Base-by-base conservation (phyloP, 2,888 invertebrate genomes). In the Xanthia togata region DNA sequence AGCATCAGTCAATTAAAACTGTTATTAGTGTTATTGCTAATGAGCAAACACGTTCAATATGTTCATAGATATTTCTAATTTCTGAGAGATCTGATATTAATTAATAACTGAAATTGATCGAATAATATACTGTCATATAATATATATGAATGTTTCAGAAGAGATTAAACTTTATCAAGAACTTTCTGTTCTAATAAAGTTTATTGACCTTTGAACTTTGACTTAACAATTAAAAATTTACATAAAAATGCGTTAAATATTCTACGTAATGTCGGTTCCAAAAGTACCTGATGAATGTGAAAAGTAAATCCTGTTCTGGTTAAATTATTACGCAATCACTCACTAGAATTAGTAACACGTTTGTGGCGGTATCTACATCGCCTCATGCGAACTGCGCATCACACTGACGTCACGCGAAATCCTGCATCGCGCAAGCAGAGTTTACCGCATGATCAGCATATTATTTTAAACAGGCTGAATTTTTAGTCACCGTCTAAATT, bases 31-130 rank as follows among this genome's bases (percentile, higher is more conserved):
- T 35, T 67, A 75, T 70, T 59, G 41, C 57, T 62, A 59, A 70
- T 70, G 8, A 65, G 60, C 44, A 38, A 26, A 35, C 26, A 35
- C 23, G 11, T 64, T 57, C 64, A 60, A 44, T 68, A 59, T 59
- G 23, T 14, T 55, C 62, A 23, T 41, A 47, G 14, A 73, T 44
- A 79, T 53, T 57, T 79, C 20, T 14, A 53, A 53, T 74, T 31
- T 64, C 59, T 63, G 0, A 76, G 62, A 81, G 31, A 76, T 59
- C 44, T 53, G 44, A n/a, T 47, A 81, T 81, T 81, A 81, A 76
- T 80, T 68, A 80, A 63, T 59, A 70, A n/a, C 53, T 59, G n/a
- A 70, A 80, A 70, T 38, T 64, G 20, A 80, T 80, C n/a, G 14
- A 60, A 74, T 74, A 31, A 72, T 67, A 11, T 55, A 67, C 41